Percentiles rank a stretch among this genome's conserved stretches.
phyloP scores from a whole-genome alignment of 2,888 invertebrate species.

The Tetramorium bicarinatum region DNA sequence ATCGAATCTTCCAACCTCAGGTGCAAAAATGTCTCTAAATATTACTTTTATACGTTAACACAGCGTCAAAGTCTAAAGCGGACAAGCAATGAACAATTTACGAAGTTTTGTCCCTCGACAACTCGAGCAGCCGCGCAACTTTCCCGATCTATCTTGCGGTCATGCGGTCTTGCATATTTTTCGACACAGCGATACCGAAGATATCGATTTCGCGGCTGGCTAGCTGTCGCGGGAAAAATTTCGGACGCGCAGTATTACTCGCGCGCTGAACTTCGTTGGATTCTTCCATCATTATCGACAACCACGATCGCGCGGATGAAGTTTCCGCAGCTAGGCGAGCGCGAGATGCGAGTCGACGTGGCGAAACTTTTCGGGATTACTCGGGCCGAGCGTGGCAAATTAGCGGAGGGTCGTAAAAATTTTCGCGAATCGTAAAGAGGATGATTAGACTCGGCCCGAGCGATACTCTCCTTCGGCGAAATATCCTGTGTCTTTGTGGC shows the following conservation, averaged over 20 bases:
- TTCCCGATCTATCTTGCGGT: conserved; percentile 32
- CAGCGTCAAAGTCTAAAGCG: conserved; percentile 2
- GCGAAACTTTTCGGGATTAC: conserved; percentile 11
- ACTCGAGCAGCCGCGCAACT: background rate
- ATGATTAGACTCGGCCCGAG: conserved; percentile 46
- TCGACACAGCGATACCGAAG: conserved; percentile 20
- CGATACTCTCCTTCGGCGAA: background rate
- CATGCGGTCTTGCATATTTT: conserved; percentile 29
- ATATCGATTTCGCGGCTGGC: conserved; percentile 23
- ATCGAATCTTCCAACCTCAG: background rate
- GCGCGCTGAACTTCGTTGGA: conserved; percentile 6
- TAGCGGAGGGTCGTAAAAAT: conserved; percentile 27
- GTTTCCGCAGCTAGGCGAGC: background rate
- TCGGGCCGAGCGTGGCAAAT: conserved; percentile 18
- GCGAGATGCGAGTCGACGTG: background rate
- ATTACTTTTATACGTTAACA: background rate
- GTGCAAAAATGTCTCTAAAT: background rate
- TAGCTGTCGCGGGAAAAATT: conserved; percentile 4
- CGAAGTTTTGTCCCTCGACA: conserved; percentile 21
- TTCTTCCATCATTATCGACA: conserved; percentile 17
- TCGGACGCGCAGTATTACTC: conserved; percentile 8
- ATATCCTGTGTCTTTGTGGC: background rate
- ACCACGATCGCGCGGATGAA: background rate
- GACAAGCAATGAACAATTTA: conserved; percentile 39
- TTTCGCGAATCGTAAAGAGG: conserved; percentile 15